Conservation (phyloP, 1,140 invertebrate species). For the Bombus confusus region DNA sequence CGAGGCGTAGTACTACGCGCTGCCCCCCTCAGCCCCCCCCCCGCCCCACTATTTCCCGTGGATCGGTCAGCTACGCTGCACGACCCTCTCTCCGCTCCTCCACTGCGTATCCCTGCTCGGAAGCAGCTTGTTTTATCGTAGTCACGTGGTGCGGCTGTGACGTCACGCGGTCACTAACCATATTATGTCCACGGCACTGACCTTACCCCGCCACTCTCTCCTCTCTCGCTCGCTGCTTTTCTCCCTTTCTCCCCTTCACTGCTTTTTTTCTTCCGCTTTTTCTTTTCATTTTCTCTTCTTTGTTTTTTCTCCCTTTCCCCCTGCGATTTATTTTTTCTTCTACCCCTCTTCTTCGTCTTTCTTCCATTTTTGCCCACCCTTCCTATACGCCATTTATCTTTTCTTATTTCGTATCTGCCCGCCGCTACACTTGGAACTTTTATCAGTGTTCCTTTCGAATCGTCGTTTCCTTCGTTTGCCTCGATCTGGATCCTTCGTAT, state of each 20-base stretch:
- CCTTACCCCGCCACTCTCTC: constrained; percentile 67
- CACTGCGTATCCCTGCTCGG: background rate
- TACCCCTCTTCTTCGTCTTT: no score
- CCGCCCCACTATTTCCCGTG: constrained; percentile 14
- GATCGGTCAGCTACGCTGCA: constrained; percentile 38
- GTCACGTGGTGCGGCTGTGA: constrained; percentile 65
- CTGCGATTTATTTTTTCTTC: no score
- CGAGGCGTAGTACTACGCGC: constrained; percentile 78
- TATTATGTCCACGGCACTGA: constrained; percentile 75
- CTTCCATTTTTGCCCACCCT: background rate
- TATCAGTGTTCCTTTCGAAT: no score
- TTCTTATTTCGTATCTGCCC: background rate
- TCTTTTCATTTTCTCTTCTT: background rate
- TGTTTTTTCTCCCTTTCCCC: accelerated
- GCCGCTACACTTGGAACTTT: no score
- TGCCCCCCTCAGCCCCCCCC: constrained; percentile 2
- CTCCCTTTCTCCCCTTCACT: background rate
- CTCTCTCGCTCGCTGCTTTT: background rate
- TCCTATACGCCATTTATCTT: background rate
- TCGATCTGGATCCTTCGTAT: background rate
- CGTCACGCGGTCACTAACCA: constrained; percentile 75
- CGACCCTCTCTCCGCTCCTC: background rate
- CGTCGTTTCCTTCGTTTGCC: no score
- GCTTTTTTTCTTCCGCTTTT: background rate
- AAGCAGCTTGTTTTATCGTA: constrained; percentile 56